Base-by-base conservation (phyloP, 2,113 vertebrate genomes). In the Stercorarius parasiticus region DNA sequence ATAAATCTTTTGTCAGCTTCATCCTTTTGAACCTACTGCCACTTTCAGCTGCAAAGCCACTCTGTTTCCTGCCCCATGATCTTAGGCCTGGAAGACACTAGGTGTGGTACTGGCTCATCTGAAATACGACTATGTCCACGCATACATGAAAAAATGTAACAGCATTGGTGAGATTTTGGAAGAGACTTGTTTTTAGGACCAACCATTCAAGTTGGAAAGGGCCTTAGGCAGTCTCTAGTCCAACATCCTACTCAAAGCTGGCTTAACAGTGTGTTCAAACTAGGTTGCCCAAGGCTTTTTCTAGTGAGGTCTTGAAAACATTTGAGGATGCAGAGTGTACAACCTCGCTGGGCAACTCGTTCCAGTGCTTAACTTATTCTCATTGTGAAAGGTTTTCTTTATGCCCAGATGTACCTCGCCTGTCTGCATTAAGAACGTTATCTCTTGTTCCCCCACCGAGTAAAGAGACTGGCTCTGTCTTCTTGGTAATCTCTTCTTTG, bases 41-140 rank as follows among this genome's bases (percentile, higher is more conserved):
- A 71, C 19, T 61, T 83, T 56, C 62, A 70, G 47, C 19, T 62
- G 42, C 30, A 56, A 80, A 84, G 14, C 8, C 3, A 19, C 13
- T 53, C 20, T 1, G 4, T 10, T 42, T 14, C 2, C 9, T 3
- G 8, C 3, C 1, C 12, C 11, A 26, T 3, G 3, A 34, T 36
- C 20, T 73, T 38, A 73, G 65, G 8, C 25, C 29, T 50, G n/a
- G 45, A 76, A 80, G 50, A 49, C 16, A 22, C 13, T 16, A 53
- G 13, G 7, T 79, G 29, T 80, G 55, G n/a, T 25, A 49, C n/a
- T 40, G 32, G 6, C 50, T 90, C 45, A 45, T 84, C 50, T 65
- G 40, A 70, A 74, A 32, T 61, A 66, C 14, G 11, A 38, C 32
- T 65, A 17, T 38, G 38, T 11, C 20, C 56, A 70, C 1, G 2